These are phyloP conservation scores for Danio jaintianensis DNA, from an alignment of 2,797 vertebrate species.

Conservation along the genomic window DNA sequence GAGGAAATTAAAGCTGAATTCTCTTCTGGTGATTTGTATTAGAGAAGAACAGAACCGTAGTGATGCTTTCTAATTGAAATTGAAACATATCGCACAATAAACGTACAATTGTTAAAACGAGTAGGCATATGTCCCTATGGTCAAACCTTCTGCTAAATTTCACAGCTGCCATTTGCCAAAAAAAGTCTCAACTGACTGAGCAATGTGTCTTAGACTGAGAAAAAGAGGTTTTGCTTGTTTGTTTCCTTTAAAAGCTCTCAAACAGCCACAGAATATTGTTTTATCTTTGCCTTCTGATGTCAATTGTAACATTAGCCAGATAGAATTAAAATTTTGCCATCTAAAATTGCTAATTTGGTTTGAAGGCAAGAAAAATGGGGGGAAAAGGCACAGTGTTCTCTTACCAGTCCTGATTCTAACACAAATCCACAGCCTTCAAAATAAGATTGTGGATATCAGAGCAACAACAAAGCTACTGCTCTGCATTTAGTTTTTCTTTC, in stretches of 20 bases:
- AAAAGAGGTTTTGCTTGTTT: not conserved
- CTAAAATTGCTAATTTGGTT: no score
- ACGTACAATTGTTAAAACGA: constrained; percentile 1
- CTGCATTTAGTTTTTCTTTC: no score
- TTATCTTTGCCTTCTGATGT: no score
- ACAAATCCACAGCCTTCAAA: no score
- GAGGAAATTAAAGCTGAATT: constrained; percentile 29
- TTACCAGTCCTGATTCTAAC: no score
- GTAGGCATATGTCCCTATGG: not conserved
- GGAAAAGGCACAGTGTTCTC: no score
- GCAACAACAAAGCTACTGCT: no score
- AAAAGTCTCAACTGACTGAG: not conserved
- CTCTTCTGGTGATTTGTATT: not conserved
- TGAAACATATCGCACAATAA: constrained; percentile 13
- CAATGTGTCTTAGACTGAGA: not conserved
- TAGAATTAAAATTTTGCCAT: no score
- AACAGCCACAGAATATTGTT: not conserved
- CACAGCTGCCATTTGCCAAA: not conserved
- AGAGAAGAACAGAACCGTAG: not conserved
- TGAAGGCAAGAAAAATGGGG: no score
- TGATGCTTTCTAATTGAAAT: not conserved
- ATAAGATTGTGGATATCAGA: no score
- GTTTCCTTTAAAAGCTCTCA: not conserved
- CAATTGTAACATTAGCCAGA: no score
- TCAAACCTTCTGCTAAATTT: constrained; percentile 6